These are phyloP conservation scores for Andinoacara biseriatus DNA, from an alignment of 2,113 vertebrate species.

Conservation along the genomic window DNA sequence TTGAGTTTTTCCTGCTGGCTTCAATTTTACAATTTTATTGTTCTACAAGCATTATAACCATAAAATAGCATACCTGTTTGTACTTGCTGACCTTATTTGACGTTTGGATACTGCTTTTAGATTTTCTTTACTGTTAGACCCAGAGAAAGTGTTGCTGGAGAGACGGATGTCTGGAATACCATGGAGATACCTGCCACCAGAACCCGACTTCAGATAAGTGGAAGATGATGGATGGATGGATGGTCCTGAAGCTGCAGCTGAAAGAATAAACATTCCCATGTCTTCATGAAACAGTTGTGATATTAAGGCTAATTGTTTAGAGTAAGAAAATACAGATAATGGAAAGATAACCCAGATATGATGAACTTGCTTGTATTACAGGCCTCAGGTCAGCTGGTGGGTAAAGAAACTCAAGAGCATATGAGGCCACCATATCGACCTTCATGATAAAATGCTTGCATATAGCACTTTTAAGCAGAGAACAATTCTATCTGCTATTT, in stretches of 20 bases:
- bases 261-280: neutral
- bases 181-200: no score
- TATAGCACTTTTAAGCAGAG: neutral
- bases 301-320: neutral
- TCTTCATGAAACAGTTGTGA: neutral
- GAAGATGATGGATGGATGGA: no score
- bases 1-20: neutral
- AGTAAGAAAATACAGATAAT: neutral
- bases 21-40: no score
- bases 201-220: no score
- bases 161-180: no score
- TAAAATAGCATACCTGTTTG: no score
- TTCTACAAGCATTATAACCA: no score
- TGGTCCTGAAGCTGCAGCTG: no score
- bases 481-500: neutral
- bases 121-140: no score
- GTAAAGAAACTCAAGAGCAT: neutral
- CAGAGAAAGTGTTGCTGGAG: no score
- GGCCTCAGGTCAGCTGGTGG: neutral
- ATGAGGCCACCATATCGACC: neutral
- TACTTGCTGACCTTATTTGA: no score
- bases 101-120: no score
- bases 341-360: neutral
- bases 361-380: neutral
- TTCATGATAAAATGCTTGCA: neutral